Evolutionary conservation across 2,888 invertebrate genomes (phyloP), one percentile per base, ranked within the genome.

Genomic region (Glaucopsyche alexis): DNA sequence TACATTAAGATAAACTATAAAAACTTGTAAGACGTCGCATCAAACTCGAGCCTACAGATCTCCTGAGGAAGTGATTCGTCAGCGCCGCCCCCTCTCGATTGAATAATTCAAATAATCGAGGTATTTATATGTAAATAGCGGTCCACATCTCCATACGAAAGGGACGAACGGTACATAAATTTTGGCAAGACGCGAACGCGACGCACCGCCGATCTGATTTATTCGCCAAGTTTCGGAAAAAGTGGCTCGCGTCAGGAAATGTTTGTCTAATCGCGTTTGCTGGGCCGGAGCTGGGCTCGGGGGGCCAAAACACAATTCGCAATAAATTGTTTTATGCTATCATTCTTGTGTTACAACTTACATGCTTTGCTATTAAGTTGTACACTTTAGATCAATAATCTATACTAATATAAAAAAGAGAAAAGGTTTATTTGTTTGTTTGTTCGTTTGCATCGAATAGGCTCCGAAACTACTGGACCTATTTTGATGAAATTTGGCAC

Each of bases 31-130:
- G 77, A 78, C 82, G 83, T 82, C 83, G 81, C 82, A 81, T 83
- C 83, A 81, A 87, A 87, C 85, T 86, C 83, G 80, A 87, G 87
- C 88, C 87, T 85, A 86, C 86, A 85, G 88, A 89, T 91, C 90
- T 91, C 90, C 87, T 85, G 86, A 92, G 93, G 92, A 93, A 93
- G 91, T 89, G 91, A 93, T 93, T 92, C 92, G 93, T 93, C 93
- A 93, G 91, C 84, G 88, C 87, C 93, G 90, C 93, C 92, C 92
- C 91, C 91, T 91, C 93, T 92, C 93, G 91, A 93, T 93, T 93
- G 93, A 93, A 93, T 93, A 93, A 93, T 93, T 93, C 93, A 93
- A 93, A 93, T 93, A 93, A 93, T 93, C 91, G 92, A 90, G 91
- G 92, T 92, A 92, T 93, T 93, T 92, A 93, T 92, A 93, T 92